These are phyloP conservation scores for Trachelipus rathkii DNA, from an alignment of 1,140 invertebrate genomes.

Conservation along the genomic window DNA sequence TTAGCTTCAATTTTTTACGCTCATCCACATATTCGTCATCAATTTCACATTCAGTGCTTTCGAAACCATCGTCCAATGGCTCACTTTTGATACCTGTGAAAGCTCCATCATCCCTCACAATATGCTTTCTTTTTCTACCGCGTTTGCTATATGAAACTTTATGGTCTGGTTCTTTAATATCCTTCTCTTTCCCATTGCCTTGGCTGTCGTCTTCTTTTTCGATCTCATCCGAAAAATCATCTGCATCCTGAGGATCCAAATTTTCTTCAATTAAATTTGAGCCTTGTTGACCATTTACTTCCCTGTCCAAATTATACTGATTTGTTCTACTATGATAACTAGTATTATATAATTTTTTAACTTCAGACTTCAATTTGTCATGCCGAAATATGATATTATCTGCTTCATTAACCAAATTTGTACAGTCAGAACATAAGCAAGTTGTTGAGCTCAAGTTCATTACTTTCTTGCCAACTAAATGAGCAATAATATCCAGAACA, in stretches of 20 bases:
- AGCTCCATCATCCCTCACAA: constrained; percentile 31
- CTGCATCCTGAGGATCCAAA: constrained; percentile 25
- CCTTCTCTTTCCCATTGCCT: too few relatives aligned
- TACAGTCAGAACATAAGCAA: constrained; percentile 41
- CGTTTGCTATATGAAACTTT: constrained; percentile 40
- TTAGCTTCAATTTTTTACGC: constrained; percentile 27
- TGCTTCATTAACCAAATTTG: constrained; percentile 42
- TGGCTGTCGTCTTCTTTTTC: constrained; percentile 28
- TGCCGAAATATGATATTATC: constrained; percentile 41
- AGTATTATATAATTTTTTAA: constrained; percentile 35
- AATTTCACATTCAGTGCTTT: constrained; percentile 36
- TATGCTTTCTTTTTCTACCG: constrained; percentile 39
- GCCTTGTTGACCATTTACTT: constrained; percentile 16
- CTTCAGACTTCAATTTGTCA: constrained; percentile 38
- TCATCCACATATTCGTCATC: constrained; percentile 39
- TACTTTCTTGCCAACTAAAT: constrained; percentile 38
- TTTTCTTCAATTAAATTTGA: background rate
- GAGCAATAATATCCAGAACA: constrained; percentile 39
- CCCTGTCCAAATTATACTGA: constrained; percentile 34
- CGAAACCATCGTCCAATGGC: constrained; percentile 40
- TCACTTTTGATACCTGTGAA: constrained; percentile 40
- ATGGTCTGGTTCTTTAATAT: background rate
- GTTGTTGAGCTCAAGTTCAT: constrained; percentile 39
- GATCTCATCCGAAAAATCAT: constrained; percentile 36
- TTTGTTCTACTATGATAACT: constrained; percentile 12